Base-by-base conservation (phyloP, 2,888 invertebrate species). In the Lacanobia oleracea region DNA sequence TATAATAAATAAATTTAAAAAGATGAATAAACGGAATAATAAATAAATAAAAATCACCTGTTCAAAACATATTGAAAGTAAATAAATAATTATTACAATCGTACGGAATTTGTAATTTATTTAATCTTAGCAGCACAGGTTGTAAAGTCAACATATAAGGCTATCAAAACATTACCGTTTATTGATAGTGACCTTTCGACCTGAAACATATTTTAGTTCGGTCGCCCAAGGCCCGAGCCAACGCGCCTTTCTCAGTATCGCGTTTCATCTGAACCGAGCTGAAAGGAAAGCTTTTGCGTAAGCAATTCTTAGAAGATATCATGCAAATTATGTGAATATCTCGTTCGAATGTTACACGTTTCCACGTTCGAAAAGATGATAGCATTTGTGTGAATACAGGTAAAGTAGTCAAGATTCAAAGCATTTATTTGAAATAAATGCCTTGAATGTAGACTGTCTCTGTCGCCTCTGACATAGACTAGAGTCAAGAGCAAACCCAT, bases 211-310 rank as follows among this genome's bases (percentile, higher is more conserved):
- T 50, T 67, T 68, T 18, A 27, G 27, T 57, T 57, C 37, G 21
- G 40, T 40, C 51, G 21, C 60, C n/a, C 43, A 37, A 70, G 59
- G 37, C 60, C n/a, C 43, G 45, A 70, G 59, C 43, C 12, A 43
- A 18, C 50, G 14, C 60, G 33, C 71, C 50, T 77, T 76, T 56
- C 50, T 2, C 37, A 56, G 60, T 77, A 76, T 56, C 63, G 69
- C 56, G 7, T 70, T 64, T 54, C 54, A 70, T 40, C 40, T 51
- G 59, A 59, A 40, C 23, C 33, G 37, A 12, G 53, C 57, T 53
- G 51, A 54, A 70, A 75, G 57, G 43, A 40, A 57, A 75, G 51
- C 68, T 57, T 60, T 76, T 40, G 16, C 45, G 61, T 68, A 45
- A 67, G 21, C 45, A 40, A 37, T 75, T 57, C 77, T 51, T 27